Base-by-base conservation (phyloP, 2,797 vertebrate species). In the Dallia pectoralis region DNA sequence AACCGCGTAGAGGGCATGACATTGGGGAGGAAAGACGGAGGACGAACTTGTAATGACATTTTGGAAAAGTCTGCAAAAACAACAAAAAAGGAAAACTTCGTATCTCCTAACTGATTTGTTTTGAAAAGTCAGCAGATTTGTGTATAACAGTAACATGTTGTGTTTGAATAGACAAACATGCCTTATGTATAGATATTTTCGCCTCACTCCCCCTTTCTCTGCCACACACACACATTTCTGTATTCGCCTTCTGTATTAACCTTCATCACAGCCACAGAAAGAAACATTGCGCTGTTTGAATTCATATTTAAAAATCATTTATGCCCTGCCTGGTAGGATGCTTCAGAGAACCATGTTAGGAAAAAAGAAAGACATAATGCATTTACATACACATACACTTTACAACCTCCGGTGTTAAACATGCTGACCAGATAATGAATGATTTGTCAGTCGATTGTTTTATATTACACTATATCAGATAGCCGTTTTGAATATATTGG, bases 1-100 rank as follows among this genome's bases (percentile, higher is more conserved):
- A 92, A 91, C 90, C 91, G 91, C 89, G 87, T 86, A 91, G 91
- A 91, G 93, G 93, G 91, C 92, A 89, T 90, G 93, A 94, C 93
- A 92, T 93, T 93, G 92, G 81, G 51, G 88, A 90, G 89, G 88
- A 90, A 91, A 85, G 89, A 92, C 91, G 89, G 92, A 92, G 92
- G 92, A 90, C 91, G 89, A 91, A 93, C 91, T 92, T 92, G 89
- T 90, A 92, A 89, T 89, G 87, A 86, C 88, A 89, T 89, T 44
- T 73, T 67, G 90, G 90, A 88, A 92, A 91, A 93, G 88, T 92
- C 84, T 83, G 12, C 44, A 49, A 49, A 49, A 49, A 68, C 25
- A 80, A 53, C 11, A 30, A 67, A 22, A 85, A 84, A 85, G 89
- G 47, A 51, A 51, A 69, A 69, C 67, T 63, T 62, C 49, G 2